Percentiles rank a stretch among this genome's conserved stretches.
These are phyloP conservation scores for Periophthalmodon schlosseri DNA, from an alignment of 2,113 vertebrate genomes.

Conservation along the genomic window DNA sequence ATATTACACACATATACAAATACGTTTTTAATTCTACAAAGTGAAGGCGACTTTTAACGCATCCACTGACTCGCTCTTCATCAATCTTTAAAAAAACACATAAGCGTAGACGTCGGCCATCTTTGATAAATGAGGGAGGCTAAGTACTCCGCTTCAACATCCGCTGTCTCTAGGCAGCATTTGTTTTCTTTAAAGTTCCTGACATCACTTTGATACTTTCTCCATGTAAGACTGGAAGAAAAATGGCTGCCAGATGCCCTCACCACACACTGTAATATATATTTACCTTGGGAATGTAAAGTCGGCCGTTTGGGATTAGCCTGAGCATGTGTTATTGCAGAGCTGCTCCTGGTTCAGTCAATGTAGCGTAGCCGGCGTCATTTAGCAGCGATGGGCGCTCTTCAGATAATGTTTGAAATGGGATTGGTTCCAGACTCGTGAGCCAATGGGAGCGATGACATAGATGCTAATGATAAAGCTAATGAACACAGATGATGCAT, in stretches of 20 bases:
- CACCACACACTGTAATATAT: conserved; percentile 4
- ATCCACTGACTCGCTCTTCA: not conserved
- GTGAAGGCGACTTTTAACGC: not conserved
- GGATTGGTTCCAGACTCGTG: conserved; percentile 30
- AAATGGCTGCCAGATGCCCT: conserved; percentile 2
- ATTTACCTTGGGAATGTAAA: conserved; percentile 14
- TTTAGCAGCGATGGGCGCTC: conserved; percentile 22
- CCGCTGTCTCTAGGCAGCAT: not conserved
- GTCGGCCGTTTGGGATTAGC: conserved; percentile 18
- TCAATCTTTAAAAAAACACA: not conserved
- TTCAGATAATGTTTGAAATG: conserved; percentile 28
- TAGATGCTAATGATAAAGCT: conserved; percentile 49
- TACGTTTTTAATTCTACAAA: not conserved
- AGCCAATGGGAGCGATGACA: conserved; percentile 41
- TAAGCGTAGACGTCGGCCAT: not conserved
- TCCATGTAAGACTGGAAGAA: not conserved
- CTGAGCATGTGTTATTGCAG: not conserved
- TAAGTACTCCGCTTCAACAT: not conserved
- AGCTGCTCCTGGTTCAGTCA: conserved; percentile 8
- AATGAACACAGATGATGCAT: conserved; percentile 69
- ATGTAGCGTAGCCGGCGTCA: conserved; percentile 16
- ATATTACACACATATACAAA: no score
- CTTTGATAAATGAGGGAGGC: not conserved
- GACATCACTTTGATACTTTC: not conserved
- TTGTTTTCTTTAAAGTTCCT: not conserved